Evolutionary conservation across 1,140 invertebrate genomes (phyloP), one percentile per base, ranked within the genome.

Genomic region (Himalopsyche phryganea): DNA sequence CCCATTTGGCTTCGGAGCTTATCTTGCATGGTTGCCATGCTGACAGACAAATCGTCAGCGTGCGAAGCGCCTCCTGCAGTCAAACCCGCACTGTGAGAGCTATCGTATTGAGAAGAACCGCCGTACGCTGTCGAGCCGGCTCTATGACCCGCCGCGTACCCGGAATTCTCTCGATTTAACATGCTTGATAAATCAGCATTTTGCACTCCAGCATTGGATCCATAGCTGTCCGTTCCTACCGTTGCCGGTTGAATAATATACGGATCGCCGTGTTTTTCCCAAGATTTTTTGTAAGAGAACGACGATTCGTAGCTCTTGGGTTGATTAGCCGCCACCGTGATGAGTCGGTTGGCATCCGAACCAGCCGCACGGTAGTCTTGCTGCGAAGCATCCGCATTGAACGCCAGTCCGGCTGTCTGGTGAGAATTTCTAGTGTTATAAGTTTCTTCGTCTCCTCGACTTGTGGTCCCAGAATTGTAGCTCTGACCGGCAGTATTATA

Each of bases 291-390:
- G 57, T 77, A 77, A 6, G 75, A 73, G 62, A 76, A 77, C 15
- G 75, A 76, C 11, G 74, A 76, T n/a, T 76, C 71, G 63, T 77
- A 78, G 53, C 67, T 72, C 70, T 77, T 77, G 1, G 76, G 76
- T 17, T 50, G 32, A 38, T 36, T 50, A 10, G 23, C 17, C n/a
- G 38, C 13, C n/a, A n/a, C n/a, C 14, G 11, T 14, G 20, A 23
- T n/a, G 2, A 18, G 13, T 35, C 28, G 33, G 38, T 28, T 40
- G 13, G 35, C 54, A 11, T 11, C 11, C 13, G 15, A 23, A n/a
- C 6, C 19, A 19, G 33, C 45, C 14, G 54, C 52, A 20, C 32
- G 17, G 6, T 5, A 10, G 38, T 15, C 54, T 10, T 47, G 44
- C 13, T 15, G 9, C 2, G 13, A 11, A 45, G 18, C 42, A 11